Conservation (phyloP, 2,888 invertebrate species). For the Agrotis puta region DNA sequence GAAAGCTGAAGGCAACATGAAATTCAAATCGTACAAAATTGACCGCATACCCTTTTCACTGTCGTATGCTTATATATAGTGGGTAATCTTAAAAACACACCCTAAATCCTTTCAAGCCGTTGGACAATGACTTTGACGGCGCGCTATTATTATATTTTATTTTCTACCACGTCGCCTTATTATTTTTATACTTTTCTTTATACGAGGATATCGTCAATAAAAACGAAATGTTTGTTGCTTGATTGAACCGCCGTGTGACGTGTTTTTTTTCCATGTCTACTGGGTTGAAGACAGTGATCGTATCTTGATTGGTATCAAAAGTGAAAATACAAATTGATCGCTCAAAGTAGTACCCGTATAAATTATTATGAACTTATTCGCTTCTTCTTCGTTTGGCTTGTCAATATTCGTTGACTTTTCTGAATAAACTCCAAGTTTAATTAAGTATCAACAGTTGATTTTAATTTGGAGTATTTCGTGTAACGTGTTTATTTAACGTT, state of each 20-base stretch:
- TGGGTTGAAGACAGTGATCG: constrained; percentile 46
- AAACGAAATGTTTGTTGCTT: constrained; percentile 85
- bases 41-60: constrained; percentile 82
- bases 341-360: constrained; percentile 11
- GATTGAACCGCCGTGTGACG: constrained; percentile 83
- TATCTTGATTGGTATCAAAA: constrained; percentile 53
- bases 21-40: constrained; percentile 83
- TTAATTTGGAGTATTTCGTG: constrained; percentile 6
- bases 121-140: constrained; percentile 81
- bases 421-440: constrained; percentile 28
- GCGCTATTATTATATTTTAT: constrained; percentile 87
- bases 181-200: constrained; percentile 88
- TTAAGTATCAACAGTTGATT: constrained; percentile 28
- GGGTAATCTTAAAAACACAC: constrained; percentile 71
- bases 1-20: constrained; percentile 76
- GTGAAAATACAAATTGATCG: constrained; percentile 41
- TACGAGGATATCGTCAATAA: constrained; percentile 87
- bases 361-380: constrained; percentile 19
- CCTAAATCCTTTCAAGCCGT: constrained; percentile 80
- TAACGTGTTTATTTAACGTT: constrained; percentile 1
- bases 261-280: constrained; percentile 72
- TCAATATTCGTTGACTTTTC: constrained; percentile 15
- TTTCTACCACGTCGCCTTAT: constrained; percentile 84
- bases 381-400: constrained; percentile 11
- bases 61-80: constrained; percentile 69